Conservation (phyloP, 2,797 vertebrate genomes). For the Typhlichthys subterraneus region DNA sequence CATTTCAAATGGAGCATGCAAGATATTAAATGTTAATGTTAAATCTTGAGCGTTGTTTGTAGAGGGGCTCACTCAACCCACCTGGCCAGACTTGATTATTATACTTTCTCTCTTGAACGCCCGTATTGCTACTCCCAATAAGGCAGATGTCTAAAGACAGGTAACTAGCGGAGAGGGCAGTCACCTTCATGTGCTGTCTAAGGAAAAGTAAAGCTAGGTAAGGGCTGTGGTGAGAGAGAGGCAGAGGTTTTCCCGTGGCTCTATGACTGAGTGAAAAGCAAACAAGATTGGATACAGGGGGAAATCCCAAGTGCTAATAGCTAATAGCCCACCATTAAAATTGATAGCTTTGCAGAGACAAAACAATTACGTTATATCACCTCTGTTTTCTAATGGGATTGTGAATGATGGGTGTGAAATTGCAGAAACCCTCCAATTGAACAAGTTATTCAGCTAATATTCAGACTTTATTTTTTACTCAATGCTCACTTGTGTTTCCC, state of each 20-base stretch:
- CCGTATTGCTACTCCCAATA: constrained; percentile 16
- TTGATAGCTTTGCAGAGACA: constrained; percentile 48
- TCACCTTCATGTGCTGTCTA: constrained; percentile 47
- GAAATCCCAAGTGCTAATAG: constrained; percentile 54
- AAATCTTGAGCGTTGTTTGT: constrained; percentile 17
- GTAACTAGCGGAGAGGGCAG: constrained; percentile 39
- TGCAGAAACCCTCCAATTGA: constrained; percentile 23
- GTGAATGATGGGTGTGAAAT: constrained; percentile 24
- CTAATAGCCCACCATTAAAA: constrained; percentile 67
- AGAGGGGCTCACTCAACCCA: constrained; percentile 9
- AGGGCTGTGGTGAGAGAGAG: constrained; percentile 8
- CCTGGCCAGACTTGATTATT: constrained; percentile 21
- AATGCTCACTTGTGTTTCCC: background rate
- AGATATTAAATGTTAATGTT: background rate
- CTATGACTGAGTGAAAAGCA: constrained; percentile 58
- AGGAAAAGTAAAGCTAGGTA: constrained; percentile 8
- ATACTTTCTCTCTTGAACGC: constrained; percentile 40
- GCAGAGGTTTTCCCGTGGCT: constrained; percentile 16
- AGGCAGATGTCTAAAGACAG: constrained; percentile 42
- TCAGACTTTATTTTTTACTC: constrained; percentile 27
- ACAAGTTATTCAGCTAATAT: constrained; percentile 42
- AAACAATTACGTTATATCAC: constrained; percentile 58
- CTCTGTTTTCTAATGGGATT: constrained; percentile 32
- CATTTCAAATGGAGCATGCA: constrained; percentile 14
- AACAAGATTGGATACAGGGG: constrained; percentile 43